Base-by-base conservation (phyloP, 2,888 invertebrate genomes). In the Rhingia campestris region DNA sequence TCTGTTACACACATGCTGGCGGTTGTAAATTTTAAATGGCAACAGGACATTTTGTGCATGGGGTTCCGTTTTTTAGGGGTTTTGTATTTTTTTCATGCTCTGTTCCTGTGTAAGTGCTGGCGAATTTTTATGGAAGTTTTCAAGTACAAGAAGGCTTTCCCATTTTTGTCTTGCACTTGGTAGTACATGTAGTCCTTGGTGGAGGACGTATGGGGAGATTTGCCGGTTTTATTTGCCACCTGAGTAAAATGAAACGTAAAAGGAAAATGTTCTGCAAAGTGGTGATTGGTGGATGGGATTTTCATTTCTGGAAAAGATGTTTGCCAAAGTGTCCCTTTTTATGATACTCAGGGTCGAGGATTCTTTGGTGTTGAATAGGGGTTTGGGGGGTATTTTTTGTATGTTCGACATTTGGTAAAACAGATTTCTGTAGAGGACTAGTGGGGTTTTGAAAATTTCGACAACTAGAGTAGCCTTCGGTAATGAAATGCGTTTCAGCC, bases 21-120 rank as follows among this genome's bases (percentile, higher is more conserved):
- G 72, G 72, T 72, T 79, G 79, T 72, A 79, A 72, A 79, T 72
- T 79, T 59, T 59, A 66, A 79, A 72, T 72, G 79, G 51, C 79
- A 72, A 45, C 59, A 72, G 37, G 58, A 72, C 66, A 58, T 51
- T 77, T 75, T 69, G 63, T 63, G 53, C 22, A 22, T 22, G 22
- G 22, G 22, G 22, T 22, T 22, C 22, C 10, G 30, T 33, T 51
- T 59, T 58, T 41, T 49, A 59, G 49, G 74, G 74, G 45, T 67
- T 37, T 32, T 54, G 33, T 54, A 2, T 22, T 22, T 22, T 22
- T 22, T 22, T 22, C 2, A 22, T 22, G 22, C 22, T 22, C 22
- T 22, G 22, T 33, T 47, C 22, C 12, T 14, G 22, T 37, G 37
- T 59, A 70, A 59, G 70, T 70, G 59, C 49, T 33, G 41, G 22